Evolutionary conservation across 2,113 vertebrate species (phyloP), one percentile per base, ranked within the genome.

Genomic region (Panthera leo): DNA sequence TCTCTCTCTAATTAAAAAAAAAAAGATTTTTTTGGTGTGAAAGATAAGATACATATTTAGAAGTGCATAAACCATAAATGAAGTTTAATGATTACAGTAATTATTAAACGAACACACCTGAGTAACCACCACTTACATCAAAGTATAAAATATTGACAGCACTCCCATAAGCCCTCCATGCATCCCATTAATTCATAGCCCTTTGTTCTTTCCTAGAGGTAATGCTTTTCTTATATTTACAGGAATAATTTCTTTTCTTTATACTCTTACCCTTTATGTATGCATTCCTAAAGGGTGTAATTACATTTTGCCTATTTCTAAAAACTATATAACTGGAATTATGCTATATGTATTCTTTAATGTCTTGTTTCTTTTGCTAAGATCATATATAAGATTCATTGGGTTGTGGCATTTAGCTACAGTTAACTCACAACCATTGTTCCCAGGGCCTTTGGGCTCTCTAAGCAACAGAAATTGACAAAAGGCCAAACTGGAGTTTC

Each of bases 291-390:
- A 94, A 92, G 7, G 87, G 63, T 16, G 12, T 48, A 76, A 53
- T 80, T 89, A 90, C 10, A 92, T 55, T 92, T 80, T 89, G 15
- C 13, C 31, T 92, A n/a, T 93, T 80, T 93, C 45, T 2, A 39
- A 85, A 90, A 76, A 67, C 6, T 51, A 53, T 78, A 34, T 42
- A 85, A 96, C 23, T 88, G 42, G 15, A 88, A 76, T 85, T 31
- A 55, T 61, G 23, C 5, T 92, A 45, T 42, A 83, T 19, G 7
- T 42, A 25, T 63, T 85, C n/a, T 92, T 91, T 63, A 67, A 86
- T 55, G 16, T 92, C 21, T 92, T 86, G 11, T 23, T 95, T 87
- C 31, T 96, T 87, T 94, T 36, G n/a, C 53, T 94, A 88, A 39
- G 14, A 58, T 61, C 58, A 78, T 79, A 61, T 89, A 25, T 58